phyloP scores from a whole-genome alignment of 1,140 invertebrate species.

The Physella acuta region DNA sequence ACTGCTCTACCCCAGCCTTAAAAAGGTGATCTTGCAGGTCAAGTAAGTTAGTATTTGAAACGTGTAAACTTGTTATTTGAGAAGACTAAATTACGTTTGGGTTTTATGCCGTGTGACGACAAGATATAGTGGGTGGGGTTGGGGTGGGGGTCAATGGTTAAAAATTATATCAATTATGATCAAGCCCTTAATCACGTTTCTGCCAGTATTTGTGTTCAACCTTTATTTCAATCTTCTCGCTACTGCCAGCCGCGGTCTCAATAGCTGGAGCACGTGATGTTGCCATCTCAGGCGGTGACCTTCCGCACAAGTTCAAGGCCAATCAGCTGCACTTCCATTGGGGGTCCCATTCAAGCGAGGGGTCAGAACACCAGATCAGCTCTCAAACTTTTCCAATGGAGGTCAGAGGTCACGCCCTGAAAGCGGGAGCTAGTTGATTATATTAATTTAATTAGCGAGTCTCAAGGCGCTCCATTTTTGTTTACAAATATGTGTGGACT shows the following conservation, averaged over 20 bases:
- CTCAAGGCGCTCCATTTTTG: background rate
- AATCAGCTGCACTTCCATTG: constrained; percentile 62
- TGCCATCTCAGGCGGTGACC: constrained; percentile 30
- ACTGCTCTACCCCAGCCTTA: too few relatives aligned
- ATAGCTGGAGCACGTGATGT: background rate
- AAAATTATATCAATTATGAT: too few relatives aligned
- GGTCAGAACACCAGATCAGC: constrained; percentile 68
- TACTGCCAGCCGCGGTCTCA: constrained; percentile 1
- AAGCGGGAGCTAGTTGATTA: background rate
- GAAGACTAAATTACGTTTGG: too few relatives aligned
- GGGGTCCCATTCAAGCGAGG: constrained; percentile 49
- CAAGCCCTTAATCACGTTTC: too few relatives aligned
- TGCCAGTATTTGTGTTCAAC: too few relatives aligned
- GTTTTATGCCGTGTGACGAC: too few relatives aligned
- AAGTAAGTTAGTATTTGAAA: too few relatives aligned
- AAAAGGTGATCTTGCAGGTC: too few relatives aligned
- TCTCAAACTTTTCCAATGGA: constrained; percentile 84
- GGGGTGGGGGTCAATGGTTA: too few relatives aligned
- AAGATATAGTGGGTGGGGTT: too few relatives aligned
- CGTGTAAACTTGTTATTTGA: too few relatives aligned
- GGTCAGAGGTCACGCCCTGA: constrained; percentile 58
- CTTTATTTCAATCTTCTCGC: background rate
- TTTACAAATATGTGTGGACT: background rate
- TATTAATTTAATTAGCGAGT: background rate
- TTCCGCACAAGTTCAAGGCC: constrained; percentile 39